These are phyloP conservation scores for Macrochelys suwanniensis DNA, from an alignment of 2,797 vertebrate species.

Conservation along the genomic window DNA sequence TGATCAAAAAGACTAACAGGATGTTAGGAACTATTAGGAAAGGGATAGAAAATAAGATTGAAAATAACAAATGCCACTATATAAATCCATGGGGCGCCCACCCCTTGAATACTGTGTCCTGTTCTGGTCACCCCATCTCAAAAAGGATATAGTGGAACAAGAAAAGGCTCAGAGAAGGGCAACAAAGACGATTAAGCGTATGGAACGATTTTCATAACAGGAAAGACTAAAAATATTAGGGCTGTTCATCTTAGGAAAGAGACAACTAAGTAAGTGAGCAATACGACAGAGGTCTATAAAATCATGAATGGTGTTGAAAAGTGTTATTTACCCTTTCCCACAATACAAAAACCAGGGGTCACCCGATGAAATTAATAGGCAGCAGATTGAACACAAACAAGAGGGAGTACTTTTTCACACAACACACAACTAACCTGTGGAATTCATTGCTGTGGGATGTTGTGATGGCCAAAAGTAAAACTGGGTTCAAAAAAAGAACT, in stretches of 20 bases:
- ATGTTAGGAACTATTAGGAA: background rate
- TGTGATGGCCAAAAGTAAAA: background rate
- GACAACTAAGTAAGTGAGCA: background rate
- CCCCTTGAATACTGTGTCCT: background rate
- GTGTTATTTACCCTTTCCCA: background rate
- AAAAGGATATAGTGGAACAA: background rate
- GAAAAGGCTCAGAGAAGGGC: background rate
- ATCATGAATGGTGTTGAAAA: background rate
- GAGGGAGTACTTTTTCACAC: background rate
- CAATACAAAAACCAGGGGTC: background rate
- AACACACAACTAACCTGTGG: background rate
- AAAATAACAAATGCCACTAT: background rate
- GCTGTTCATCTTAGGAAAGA: background rate
- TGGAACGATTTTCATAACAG: background rate
- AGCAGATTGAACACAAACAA: background rate
- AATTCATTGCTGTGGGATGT: background rate
- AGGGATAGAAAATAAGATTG: background rate
- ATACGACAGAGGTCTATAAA: background rate
- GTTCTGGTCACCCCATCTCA: background rate
- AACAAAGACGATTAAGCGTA: background rate
- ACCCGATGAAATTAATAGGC: background rate
- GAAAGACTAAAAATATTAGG: background rate
- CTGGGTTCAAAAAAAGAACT: background rate
- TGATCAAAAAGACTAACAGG: background rate
- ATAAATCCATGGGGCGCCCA: background rate